phyloP scores from a whole-genome alignment of 2,888 invertebrate genomes.

The Brachyopa scutellaris region DNA sequence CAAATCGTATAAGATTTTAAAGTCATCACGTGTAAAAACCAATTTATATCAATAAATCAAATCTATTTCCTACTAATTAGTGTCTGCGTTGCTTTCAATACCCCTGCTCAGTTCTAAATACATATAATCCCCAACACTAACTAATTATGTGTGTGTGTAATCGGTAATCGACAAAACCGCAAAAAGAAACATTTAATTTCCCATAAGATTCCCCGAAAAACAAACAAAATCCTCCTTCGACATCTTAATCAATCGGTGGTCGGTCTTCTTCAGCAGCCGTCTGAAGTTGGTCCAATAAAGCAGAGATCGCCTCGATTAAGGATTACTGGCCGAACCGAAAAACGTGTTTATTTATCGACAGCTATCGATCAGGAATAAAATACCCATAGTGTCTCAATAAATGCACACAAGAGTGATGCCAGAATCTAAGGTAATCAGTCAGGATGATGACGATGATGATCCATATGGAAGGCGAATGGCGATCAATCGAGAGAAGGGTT shows the following conservation, averaged over 20 bases:
- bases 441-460: constrained; percentile 35
- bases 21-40: constrained; percentile 17
- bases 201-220: constrained; percentile 70
- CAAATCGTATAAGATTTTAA: neutral
- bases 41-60: constrained; percentile 70
- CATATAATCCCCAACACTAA: constrained; percentile 66
- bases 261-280: constrained; percentile 36
- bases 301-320: constrained; percentile 37
- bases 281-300: constrained; percentile 44
- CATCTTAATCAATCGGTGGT: constrained; percentile 68
- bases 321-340: constrained; percentile 31
- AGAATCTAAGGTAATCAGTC: constrained; percentile 10
- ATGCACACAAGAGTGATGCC: constrained; percentile 3
- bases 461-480: constrained; percentile 53
- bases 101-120: neutral
- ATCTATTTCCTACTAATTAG: constrained; percentile 60
- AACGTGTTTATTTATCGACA: constrained; percentile 64
- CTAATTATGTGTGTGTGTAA: constrained; percentile 61
- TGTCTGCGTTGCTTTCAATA: constrained; percentile 47
- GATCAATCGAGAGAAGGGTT: constrained; percentile 48
- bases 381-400: constrained; percentile 40
- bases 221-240: constrained; percentile 67
- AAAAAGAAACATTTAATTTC: constrained; percentile 66
- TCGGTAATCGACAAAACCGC: constrained; percentile 59
- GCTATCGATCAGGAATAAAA: constrained; percentile 47